Percentiles rank a stretch among this genome's conserved stretches.
These are phyloP conservation scores for Pristis pectinata DNA, from an alignment of 2,797 vertebrate genomes.

Conservation along the genomic window DNA sequence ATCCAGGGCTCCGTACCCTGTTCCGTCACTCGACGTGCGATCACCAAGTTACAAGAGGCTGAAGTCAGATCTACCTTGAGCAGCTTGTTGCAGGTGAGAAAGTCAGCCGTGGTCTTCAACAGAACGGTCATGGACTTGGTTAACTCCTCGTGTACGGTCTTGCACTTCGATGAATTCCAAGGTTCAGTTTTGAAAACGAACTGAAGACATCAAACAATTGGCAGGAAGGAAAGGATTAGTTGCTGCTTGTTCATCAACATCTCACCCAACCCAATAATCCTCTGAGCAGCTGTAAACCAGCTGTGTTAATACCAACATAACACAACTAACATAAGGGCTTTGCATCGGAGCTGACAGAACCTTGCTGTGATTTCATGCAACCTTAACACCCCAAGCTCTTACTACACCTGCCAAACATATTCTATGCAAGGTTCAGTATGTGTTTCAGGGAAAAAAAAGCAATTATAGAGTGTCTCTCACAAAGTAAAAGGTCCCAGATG, in stretches of 20 bases:
- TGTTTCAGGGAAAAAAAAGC: too few species aligned
- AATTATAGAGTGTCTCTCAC: too few species aligned
- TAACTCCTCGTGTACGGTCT: slow-evolving; percentile 86
- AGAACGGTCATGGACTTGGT: slow-evolving; percentile 94
- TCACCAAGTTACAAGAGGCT: neutral
- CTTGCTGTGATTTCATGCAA: neutral
- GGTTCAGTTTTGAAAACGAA: slow-evolving; percentile 90
- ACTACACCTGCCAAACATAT: too few species aligned
- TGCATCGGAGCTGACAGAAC: neutral
- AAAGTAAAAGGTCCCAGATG: too few species aligned
- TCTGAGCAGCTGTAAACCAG: neutral
- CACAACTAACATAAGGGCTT: neutral
- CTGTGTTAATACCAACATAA: neutral
- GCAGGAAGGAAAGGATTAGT: neutral
- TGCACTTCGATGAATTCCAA: slow-evolving; percentile 63
- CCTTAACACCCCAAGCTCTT: too few species aligned
- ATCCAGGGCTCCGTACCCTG: too few species aligned
- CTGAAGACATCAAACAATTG: slow-evolving; percentile 53
- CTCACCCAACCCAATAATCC: neutral
- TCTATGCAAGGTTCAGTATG: too few species aligned
- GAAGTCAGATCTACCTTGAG: slow-evolving; percentile 73
- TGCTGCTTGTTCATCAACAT: neutral
- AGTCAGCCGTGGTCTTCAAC: slow-evolving; percentile 93
- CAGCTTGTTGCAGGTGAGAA: slow-evolving; percentile 93
- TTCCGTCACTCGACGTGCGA: too few species aligned